Conservation (phyloP, 2,797 vertebrate species). For the Thripadectes ignobilis region DNA sequence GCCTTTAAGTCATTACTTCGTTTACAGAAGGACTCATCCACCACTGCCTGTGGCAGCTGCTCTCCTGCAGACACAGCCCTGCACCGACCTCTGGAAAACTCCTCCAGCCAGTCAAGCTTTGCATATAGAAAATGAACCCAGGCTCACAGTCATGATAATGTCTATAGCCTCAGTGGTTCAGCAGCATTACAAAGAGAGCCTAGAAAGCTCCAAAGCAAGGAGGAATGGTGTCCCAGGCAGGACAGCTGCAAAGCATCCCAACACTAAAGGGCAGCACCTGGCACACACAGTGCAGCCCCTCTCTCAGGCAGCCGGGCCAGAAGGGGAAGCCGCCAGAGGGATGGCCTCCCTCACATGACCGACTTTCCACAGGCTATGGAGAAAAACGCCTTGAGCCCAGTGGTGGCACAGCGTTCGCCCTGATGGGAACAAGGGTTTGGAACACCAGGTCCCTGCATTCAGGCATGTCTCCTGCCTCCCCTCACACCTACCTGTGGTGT, state of each 20-base stretch:
- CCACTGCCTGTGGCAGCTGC: rapidly evolving
- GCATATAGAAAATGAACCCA: background rate
- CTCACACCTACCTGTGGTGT: rapidly evolving
- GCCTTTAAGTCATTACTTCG: background rate
- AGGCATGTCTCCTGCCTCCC: background rate
- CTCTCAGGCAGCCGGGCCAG: background rate
- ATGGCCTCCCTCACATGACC: rapidly evolving
- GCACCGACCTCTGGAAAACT: background rate
- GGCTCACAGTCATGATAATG: rapidly evolving
- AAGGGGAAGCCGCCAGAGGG: background rate
- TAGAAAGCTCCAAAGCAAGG: background rate
- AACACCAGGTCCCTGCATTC: rapidly evolving
- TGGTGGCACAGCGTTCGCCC: rapidly evolving
- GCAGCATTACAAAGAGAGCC: background rate
- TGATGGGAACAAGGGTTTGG: rapidly evolving
- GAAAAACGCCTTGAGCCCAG: background rate
- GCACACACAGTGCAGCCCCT: rapidly evolving
- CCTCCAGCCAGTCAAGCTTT: background rate
- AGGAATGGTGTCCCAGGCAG: background rate
- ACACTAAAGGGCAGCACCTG: background rate
- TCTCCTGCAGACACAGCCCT: background rate
- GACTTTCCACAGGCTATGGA: rapidly evolving
- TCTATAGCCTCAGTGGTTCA: background rate
- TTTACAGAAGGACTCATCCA: background rate
- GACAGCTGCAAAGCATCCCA: background rate